Percentiles rank a stretch among this genome's conserved stretches.
These are phyloP conservation scores for Hypsibius dujardini DNA, from an alignment of 1,140 invertebrate species.

Conservation along the genomic window DNA sequence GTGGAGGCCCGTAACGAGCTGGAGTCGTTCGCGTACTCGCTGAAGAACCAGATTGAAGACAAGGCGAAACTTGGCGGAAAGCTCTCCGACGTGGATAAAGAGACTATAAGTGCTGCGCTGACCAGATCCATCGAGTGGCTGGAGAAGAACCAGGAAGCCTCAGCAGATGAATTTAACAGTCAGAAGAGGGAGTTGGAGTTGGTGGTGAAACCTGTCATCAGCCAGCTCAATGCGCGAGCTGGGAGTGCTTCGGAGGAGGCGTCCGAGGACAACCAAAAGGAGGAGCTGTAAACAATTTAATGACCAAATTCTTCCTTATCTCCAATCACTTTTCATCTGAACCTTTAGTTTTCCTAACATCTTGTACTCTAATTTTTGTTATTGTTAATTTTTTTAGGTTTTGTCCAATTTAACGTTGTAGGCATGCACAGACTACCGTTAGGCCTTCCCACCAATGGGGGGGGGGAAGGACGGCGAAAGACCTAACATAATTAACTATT, in stretches of 20 bases:
- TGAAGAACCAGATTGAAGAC: slow-evolving; percentile 91
- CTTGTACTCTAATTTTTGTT: no score
- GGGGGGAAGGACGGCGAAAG: no score
- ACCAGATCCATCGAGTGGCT: slow-evolving; percentile 96
- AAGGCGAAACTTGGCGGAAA: slow-evolving; percentile 96
- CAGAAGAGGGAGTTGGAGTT: slow-evolving; percentile 93
- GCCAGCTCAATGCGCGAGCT: slow-evolving; percentile 80
- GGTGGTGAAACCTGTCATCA: slow-evolving; percentile 88
- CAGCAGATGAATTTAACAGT: slow-evolving; percentile 78
- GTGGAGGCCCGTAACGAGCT: slow-evolving; percentile 73
- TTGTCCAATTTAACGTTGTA: no score
- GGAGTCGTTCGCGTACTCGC: slow-evolving; percentile 89
- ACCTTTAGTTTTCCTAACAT: no score
- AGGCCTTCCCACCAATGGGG: no score
- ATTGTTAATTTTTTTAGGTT: no score
- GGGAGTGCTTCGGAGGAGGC: slow-evolving; percentile 39
- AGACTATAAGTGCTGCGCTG: slow-evolving; percentile 79
- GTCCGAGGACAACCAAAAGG: slow-evolving; percentile 51
- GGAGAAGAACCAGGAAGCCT: slow-evolving; percentile 82
- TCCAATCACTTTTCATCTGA: no score
- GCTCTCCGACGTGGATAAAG: slow-evolving; percentile 69
- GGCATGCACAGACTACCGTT: no score
- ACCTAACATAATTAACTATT: no score
- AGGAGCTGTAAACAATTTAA: slow-evolving; percentile 52
- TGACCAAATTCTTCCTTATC: no score